These are phyloP conservation scores for Cyphomyrus discorhynchus DNA, from an alignment of 2,113 vertebrate species.

Conservation along the genomic window DNA sequence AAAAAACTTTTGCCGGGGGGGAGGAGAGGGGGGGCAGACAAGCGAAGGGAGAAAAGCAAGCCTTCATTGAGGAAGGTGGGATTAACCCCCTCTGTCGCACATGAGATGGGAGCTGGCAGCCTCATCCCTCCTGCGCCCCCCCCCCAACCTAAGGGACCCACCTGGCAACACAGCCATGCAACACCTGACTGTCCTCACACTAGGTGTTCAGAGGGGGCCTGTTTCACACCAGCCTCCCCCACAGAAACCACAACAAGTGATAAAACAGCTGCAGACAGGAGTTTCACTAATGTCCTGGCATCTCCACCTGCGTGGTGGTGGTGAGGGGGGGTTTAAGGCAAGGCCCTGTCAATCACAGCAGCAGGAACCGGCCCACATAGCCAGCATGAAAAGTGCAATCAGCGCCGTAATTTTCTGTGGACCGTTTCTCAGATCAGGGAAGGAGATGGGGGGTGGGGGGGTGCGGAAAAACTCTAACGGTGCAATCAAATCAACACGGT, in stretches of 20 bases:
- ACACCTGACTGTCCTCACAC: background rate
- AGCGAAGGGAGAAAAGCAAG: background rate
- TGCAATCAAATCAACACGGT: background rate
- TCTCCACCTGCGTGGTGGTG: background rate
- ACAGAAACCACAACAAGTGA: background rate
- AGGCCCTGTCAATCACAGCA: background rate
- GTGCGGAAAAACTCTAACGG: background rate
- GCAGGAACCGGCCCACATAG: background rate
- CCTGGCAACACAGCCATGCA: background rate
- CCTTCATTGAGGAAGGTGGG: background rate
- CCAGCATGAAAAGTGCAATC: background rate
- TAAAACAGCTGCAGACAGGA: background rate
- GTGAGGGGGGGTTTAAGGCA: background rate
- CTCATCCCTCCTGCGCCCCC: background rate
- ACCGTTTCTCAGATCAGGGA: background rate
- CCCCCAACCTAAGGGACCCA: background rate
- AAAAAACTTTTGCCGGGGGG: too few relatives aligned
- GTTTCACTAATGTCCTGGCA: background rate
- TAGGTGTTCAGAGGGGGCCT: background rate
- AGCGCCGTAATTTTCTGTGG: background rate
- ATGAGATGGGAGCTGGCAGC: background rate
- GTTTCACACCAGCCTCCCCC: background rate
- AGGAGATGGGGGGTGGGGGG: background rate
- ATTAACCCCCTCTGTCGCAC: background rate
- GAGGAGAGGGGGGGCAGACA: background rate